A percentile compares a stretch with the other conserved stretches of the same genome.
phyloP scores from a whole-genome alignment of 2,888 invertebrate species.

The Sesia apiformis region DNA sequence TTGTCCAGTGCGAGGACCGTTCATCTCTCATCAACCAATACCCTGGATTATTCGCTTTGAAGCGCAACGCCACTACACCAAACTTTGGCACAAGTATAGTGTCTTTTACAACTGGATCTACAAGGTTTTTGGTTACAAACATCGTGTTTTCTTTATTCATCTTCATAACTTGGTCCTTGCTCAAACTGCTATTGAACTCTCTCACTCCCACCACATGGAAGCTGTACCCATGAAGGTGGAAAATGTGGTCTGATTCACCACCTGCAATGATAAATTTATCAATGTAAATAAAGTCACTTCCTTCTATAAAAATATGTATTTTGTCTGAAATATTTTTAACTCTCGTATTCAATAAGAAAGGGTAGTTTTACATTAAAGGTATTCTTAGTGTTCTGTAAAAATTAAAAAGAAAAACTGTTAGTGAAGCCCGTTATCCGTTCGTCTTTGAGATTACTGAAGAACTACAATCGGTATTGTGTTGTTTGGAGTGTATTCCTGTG shows the following conservation, averaged over 20 bases:
- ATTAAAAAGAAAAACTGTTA: too few relatives aligned
- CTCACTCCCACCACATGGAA: constrained; percentile 79
- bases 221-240: constrained; percentile 84
- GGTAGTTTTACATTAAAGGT: background rate
- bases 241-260: constrained; percentile 78
- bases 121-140: constrained; percentile 70
- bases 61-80: constrained; percentile 80
- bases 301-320: background rate
- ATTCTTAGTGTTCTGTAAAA: background rate
- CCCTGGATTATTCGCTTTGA: constrained; percentile 85
- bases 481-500: too few relatives aligned
- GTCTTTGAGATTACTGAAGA: too few relatives aligned
- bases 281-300: background rate
- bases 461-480: too few relatives aligned
- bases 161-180: constrained; percentile 67
- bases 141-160: constrained; percentile 75
- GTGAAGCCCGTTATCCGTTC: too few relatives aligned
- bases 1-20: constrained; percentile 81
- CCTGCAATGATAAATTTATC: constrained; percentile 45
- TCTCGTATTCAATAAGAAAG: background rate
- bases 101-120: constrained; percentile 80
- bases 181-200: constrained; percentile 65
- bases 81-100: constrained; percentile 82
- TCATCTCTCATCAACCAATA: constrained; percentile 89
- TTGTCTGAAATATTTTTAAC: background rate